Percentiles rank a stretch among this genome's conserved stretches.
Conservation (phyloP, 2,888 invertebrate species). For the Sphecodes monilicornis region DNA sequence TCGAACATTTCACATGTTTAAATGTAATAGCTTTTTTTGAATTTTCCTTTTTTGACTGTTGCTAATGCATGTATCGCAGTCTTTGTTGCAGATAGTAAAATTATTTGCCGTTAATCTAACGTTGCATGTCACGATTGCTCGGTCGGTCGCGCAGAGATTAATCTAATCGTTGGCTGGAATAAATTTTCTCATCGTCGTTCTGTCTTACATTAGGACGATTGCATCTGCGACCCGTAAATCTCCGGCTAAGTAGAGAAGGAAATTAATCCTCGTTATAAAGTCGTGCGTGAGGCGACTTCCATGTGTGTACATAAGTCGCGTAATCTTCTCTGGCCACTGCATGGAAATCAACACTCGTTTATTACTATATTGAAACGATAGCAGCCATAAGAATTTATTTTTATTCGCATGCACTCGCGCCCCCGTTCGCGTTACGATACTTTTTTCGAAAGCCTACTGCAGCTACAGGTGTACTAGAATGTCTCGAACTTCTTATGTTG, state of each 20-base stretch:
- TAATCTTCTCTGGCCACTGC: slow-evolving; percentile 49
- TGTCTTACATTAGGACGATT: slow-evolving; percentile 43
- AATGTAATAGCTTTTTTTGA: no score
- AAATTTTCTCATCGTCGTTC: slow-evolving; percentile 59
- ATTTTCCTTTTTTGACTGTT: not conserved
- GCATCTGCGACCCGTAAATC: slow-evolving; percentile 41
- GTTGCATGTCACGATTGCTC: slow-evolving; percentile 50
- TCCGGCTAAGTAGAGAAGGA: slow-evolving; percentile 39
- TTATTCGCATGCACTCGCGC: not conserved
- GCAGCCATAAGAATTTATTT: slow-evolving; percentile 23
- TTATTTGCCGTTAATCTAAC: slow-evolving; percentile 50
- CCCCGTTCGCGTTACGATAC: not conserved
- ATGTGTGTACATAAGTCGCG: not conserved
- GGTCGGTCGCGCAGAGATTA: slow-evolving; percentile 44
- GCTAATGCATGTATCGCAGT: not conserved
- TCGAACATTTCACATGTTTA: no score
- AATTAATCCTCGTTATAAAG: slow-evolving; percentile 63
- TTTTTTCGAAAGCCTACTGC: not conserved
- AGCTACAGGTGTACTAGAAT: not conserved
- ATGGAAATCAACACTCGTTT: slow-evolving; percentile 51
- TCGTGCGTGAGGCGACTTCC: slow-evolving; percentile 12
- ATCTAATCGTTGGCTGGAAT: slow-evolving; percentile 42
- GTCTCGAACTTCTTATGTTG: not conserved
- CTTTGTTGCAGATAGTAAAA: slow-evolving; percentile 15
- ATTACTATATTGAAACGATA: slow-evolving; percentile 43